These are phyloP conservation scores for Maniola hyperantus DNA, from an alignment of 2,888 invertebrate genomes.

Conservation along the genomic window DNA sequence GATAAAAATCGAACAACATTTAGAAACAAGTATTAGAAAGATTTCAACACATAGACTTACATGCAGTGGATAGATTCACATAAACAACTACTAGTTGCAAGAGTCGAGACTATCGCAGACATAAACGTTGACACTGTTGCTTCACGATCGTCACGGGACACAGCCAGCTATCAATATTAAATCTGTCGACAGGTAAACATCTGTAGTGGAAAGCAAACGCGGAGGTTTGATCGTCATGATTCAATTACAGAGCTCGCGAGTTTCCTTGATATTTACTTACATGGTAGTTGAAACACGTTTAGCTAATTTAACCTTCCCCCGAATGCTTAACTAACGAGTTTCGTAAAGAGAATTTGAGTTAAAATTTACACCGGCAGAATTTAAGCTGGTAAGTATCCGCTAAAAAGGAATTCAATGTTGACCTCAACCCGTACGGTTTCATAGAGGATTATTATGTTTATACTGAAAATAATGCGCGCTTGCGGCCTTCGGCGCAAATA, in stretches of 20 bases:
- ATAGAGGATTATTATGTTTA: slow-evolving; percentile 76
- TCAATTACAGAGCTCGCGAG: slow-evolving; percentile 55
- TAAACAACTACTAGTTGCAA: slow-evolving; percentile 9
- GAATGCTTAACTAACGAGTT: slow-evolving; percentile 31
- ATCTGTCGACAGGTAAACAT: slow-evolving; percentile 59
- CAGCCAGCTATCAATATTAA: slow-evolving; percentile 68
- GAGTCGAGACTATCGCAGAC: slow-evolving; percentile 10
- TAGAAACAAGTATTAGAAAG: neutral
- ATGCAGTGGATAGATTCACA: neutral
- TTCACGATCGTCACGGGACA: slow-evolving; percentile 49
- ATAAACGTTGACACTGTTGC: slow-evolving; percentile 41
- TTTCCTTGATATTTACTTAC: slow-evolving; percentile 31
- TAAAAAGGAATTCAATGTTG: slow-evolving; percentile 61
- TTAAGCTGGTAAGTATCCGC: slow-evolving; percentile 38
- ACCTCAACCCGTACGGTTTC: slow-evolving; percentile 54
- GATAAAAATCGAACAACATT: no score
- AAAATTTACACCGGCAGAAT: slow-evolving; percentile 36
- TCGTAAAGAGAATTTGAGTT: slow-evolving; percentile 30
- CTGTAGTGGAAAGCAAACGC: slow-evolving; percentile 56
- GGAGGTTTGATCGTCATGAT: slow-evolving; percentile 59
- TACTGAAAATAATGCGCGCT: slow-evolving; percentile 78
- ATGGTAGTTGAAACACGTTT: slow-evolving; percentile 25
- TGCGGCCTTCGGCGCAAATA: slow-evolving; percentile 74
- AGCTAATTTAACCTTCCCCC: slow-evolving; percentile 31
- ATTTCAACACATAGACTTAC: neutral